Evolutionary conservation across 1,140 invertebrate species (phyloP).

Genomic region (Drosophila seguyi): DNA sequence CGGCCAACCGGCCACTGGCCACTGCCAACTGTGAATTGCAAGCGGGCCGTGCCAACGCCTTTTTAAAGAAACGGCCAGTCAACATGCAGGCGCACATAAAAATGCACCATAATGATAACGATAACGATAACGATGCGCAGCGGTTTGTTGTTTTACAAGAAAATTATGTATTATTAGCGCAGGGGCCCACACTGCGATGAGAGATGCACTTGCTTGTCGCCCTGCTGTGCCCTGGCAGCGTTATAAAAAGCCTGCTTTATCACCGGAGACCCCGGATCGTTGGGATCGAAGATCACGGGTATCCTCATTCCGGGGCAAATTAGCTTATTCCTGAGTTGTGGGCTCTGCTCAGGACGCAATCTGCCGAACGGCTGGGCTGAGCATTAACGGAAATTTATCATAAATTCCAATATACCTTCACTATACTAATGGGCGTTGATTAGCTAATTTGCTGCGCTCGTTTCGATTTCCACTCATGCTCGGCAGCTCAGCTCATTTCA

Average conservation of each 20-base stretch:
- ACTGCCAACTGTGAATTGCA: constrained; percentile 23
- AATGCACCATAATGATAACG: constrained; percentile 78
- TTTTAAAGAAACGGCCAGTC: constrained; percentile 54
- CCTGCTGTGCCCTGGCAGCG: constrained; percentile 62
- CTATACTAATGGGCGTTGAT: constrained; percentile 79
- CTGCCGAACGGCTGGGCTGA: constrained; percentile 19
- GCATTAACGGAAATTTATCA: constrained; percentile 81
- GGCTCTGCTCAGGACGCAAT: constrained; percentile 63
- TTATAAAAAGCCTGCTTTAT: constrained; percentile 80
- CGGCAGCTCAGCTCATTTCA: constrained; percentile 71
- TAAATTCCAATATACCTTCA: constrained; percentile 79
- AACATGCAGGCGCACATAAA: constrained; percentile 81
- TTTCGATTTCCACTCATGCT: constrained; percentile 71
- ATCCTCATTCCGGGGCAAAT: constrained; percentile 33
- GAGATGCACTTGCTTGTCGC: constrained; percentile 66
- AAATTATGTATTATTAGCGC: constrained; percentile 80
- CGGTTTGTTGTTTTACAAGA: constrained; percentile 80
- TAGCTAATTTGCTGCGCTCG: constrained; percentile 82
- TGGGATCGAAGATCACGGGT: constrained; percentile 11
- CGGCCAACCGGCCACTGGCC: constrained; percentile 4
- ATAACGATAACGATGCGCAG: constrained; percentile 79
- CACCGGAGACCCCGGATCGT: constrained; percentile 24
- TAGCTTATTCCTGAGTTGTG: constrained; percentile 80
- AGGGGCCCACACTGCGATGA: constrained; percentile 29
- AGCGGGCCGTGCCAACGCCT: constrained; percentile 51